A percentile compares a stretch with the other conserved stretches of the same genome.
phyloP scores from a whole-genome alignment of 2,113 vertebrate genomes.

The Dinomys branickii region DNA sequence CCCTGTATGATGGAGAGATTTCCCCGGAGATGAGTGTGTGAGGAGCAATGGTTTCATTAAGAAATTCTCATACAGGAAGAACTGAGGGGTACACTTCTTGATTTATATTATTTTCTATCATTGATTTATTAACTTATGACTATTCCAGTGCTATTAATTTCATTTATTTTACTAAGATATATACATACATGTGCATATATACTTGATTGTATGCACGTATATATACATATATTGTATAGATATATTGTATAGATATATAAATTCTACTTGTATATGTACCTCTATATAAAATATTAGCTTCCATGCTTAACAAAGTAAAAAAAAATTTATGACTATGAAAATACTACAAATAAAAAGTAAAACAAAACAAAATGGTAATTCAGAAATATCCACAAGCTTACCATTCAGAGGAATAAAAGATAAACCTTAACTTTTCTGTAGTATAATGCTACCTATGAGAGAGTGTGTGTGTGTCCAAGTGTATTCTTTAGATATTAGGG shows the following conservation, averaged over 20 bases:
- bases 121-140: neutral
- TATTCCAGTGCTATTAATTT: neutral
- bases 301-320: neutral
- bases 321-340: neutral
- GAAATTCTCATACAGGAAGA: neutral
- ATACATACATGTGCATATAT: too few species aligned
- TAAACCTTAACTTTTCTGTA: neutral
- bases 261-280: neutral
- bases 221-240: neutral
- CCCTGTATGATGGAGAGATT: conserved; percentile 58
- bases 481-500: neutral
- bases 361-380: neutral
- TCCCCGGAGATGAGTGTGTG: conserved; percentile 18
- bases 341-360: neutral
- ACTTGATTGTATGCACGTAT: neutral
- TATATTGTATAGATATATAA: neutral
- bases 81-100: neutral
- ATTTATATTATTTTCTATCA: neutral
- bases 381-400: neutral
- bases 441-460: neutral
- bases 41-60: conserved; percentile 37
- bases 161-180: neutral
- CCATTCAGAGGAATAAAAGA: neutral
- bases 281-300: neutral
- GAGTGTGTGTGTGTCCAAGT: accelerated